Evolutionary conservation across 1,140 invertebrate genomes (phyloP), one percentile per base, ranked within the genome.

Genomic region (Megalonaias nervosa): DNA sequence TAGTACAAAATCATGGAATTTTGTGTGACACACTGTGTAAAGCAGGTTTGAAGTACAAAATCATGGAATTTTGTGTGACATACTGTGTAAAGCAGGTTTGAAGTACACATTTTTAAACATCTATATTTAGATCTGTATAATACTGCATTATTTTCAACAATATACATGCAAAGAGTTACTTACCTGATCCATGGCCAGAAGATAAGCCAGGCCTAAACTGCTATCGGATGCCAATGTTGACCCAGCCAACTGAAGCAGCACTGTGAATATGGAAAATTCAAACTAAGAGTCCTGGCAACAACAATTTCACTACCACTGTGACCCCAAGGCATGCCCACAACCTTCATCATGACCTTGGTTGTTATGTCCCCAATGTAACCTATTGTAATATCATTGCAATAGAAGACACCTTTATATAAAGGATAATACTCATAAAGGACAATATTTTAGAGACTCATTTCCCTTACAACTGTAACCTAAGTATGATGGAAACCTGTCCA

Each of bases 191-290:
- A 91, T 74, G 4, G 86, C 84, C 57, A 91, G 67, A 13, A 91
- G 82, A 81, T 89, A 89, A 2, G 87, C 86, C 62, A 91, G 74
- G n/a, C 89, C 87, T 14, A 91, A 80, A 9, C 82, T 80, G 23
- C 84, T 79, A 74, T 91, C 91, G 75, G 82, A 77, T 23, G 84
- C 73, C 21, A 91, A 60, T 26, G 79, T 81, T 19, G 85, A 70
- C 69, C 82, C 80, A 16, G 87, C 88, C 13, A 91, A 69, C 66
- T 90, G 81, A 17, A 90, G 56, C 61, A 91, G 74, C 59, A 90
- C 91, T 91, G 83, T 31, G 86, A 82, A 26, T 71, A 57, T 76
- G 72, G 69, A 75, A 60, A 60, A n/a, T 64, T 64, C 19, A 80
- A 67, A 67, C 21, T 31, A 26, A 14, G 26, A 48, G 19, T 48